phyloP scores from a whole-genome alignment of 2,113 vertebrate species.

The Brachypteracias leptosomus region DNA sequence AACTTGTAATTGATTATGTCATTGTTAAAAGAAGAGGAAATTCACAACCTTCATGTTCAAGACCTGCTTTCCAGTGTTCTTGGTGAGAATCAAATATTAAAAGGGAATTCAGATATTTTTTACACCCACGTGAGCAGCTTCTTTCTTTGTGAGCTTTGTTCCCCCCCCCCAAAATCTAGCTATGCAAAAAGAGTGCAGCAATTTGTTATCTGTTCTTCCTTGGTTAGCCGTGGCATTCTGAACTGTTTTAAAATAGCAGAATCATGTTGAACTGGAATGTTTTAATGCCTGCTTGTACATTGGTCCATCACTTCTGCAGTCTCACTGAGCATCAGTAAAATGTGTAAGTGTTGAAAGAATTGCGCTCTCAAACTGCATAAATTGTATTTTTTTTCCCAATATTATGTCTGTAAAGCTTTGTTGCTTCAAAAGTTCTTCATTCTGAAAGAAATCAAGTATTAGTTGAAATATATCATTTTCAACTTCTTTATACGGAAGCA shows the following conservation, averaged over 20 bases:
- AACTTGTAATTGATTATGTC: not conserved
- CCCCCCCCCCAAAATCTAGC: not conserved
- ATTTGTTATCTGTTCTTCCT: not conserved
- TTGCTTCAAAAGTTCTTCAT: not conserved
- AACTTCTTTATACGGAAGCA: constrained; percentile 18
- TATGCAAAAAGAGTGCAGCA: constrained; percentile 6
- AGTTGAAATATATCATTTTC: not conserved
- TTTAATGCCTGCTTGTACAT: not conserved
- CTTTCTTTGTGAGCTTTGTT: not conserved
- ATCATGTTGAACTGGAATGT: not conserved
- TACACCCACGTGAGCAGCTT: not conserved
- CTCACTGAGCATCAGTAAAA: not conserved
- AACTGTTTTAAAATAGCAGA: not conserved
- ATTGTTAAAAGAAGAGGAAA: not conserved
- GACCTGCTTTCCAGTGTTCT: not conserved
- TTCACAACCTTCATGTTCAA: not conserved
- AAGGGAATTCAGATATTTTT: not conserved
- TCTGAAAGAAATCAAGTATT: not conserved
- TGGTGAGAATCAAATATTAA: not conserved
- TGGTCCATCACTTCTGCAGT: not conserved
- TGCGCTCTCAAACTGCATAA: not conserved
- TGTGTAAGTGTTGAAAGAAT: not conserved
- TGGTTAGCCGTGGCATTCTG: not conserved
- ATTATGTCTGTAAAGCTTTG: not conserved
- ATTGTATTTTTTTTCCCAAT: not conserved